These are phyloP conservation scores for Bothrops jararaca DNA, from an alignment of 2,113 vertebrate genomes.

Conservation along the genomic window DNA sequence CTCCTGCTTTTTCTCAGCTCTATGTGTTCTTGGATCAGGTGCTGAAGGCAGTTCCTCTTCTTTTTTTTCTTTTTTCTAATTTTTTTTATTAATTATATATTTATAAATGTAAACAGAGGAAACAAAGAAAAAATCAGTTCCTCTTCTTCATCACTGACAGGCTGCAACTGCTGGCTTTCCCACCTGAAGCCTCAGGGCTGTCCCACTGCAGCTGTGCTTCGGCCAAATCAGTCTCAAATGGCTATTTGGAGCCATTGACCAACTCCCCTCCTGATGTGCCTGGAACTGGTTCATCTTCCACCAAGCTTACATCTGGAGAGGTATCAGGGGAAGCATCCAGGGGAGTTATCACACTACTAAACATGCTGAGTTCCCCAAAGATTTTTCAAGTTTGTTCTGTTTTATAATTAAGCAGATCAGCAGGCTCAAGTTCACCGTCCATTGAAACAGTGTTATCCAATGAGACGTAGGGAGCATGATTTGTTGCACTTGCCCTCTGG, in stretches of 20 bases:
- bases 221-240: too few species aligned
- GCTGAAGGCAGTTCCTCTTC: neutral
- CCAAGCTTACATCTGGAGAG: neutral
- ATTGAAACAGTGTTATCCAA: neutral
- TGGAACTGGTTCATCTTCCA: too few species aligned
- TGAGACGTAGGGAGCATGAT: neutral
- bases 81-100: too few species aligned
- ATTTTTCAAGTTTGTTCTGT: neutral
- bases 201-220: neutral
- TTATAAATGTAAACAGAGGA: too few species aligned
- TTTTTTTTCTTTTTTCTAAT: too few species aligned
- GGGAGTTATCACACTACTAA: neutral
- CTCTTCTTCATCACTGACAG: neutral
- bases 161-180: neutral
- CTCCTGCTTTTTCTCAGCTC: neutral
- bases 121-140: too few species aligned
- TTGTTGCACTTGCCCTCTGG: neutral
- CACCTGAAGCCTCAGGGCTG: neutral
- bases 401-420: neutral
- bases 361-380: neutral
- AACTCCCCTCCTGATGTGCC: too few species aligned
- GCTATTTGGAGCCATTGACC: too few species aligned
- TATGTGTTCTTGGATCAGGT: neutral
- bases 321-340: neutral
- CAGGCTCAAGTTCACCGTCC: neutral